These are phyloP conservation scores for Strix uralensis DNA, from an alignment of 2,113 vertebrate genomes.

Conservation along the genomic window DNA sequence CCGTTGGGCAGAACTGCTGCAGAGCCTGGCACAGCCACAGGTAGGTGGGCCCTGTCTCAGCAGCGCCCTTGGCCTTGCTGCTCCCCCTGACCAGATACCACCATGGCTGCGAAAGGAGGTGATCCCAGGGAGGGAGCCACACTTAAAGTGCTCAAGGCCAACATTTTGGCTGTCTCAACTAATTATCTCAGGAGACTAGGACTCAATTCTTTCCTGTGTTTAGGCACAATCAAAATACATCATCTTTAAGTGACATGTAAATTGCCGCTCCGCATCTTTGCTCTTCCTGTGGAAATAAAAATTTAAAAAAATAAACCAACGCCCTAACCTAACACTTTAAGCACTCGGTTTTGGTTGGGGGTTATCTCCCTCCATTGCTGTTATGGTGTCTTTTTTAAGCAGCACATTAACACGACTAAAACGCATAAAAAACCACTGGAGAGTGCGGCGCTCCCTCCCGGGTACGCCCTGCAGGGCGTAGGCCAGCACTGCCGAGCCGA, in stretches of 20 bases:
- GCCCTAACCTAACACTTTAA: no score
- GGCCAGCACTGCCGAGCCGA: rapidly evolving
- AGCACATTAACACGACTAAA: neutral
- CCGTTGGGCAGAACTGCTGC: neutral
- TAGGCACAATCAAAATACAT: neutral
- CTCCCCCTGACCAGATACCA: no score
- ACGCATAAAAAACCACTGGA: rapidly evolving
- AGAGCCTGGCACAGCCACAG: no score
- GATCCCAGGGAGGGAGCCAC: neutral
- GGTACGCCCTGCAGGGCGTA: neutral
- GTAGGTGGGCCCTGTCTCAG: rapidly evolving
- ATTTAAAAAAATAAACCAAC: neutral
- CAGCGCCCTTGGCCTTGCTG: neutral
- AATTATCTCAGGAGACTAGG: neutral
- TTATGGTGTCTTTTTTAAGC: neutral
- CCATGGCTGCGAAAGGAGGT: rapidly evolving
- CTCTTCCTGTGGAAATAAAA: neutral
- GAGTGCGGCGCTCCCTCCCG: no score
- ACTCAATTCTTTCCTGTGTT: neutral
- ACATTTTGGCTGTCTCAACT: neutral
- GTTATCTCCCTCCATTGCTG: no score
- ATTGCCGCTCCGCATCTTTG: neutral
- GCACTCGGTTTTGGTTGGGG: neutral
- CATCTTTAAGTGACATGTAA: neutral
- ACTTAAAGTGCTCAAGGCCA: neutral